These are phyloP conservation scores for Pao palembangensis DNA, from an alignment of 2,113 vertebrate species.

Conservation along the genomic window DNA sequence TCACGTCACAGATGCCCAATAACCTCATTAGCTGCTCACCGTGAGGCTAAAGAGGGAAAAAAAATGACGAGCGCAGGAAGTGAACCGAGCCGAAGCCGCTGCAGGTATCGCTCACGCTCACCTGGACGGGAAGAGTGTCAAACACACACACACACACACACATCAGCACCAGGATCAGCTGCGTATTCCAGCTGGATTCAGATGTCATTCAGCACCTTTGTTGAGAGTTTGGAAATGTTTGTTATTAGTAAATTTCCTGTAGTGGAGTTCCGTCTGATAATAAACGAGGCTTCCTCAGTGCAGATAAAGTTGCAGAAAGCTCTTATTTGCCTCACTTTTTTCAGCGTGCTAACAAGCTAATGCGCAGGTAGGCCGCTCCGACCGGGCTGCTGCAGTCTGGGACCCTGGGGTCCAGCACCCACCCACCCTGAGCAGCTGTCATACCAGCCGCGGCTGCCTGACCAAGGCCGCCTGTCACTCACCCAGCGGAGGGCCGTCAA, in stretches of 20 bases:
- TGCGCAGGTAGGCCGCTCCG: slow-evolving; percentile 22
- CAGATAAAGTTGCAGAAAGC: neutral
- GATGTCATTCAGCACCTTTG: no score
- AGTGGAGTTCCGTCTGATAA: no score
- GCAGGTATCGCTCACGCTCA: no score
- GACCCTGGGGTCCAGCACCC: neutral
- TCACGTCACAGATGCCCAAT: slow-evolving; percentile 79
- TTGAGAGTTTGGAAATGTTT: no score
- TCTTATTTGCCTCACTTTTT: neutral
- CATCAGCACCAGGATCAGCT: no score
- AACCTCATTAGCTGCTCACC: slow-evolving; percentile 74
- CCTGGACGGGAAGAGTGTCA: no score
- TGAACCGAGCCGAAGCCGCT: neutral
- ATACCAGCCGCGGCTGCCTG: slow-evolving; percentile 50
- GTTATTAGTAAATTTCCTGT: no score
- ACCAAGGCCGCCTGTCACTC: slow-evolving; percentile 76
- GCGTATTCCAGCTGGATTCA: no score
- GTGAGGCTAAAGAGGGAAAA: slow-evolving; percentile 33
- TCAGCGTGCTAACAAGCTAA: slow-evolving; percentile 45
- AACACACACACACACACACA: no score
- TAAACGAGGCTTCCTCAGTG: neutral
- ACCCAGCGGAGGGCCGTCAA: slow-evolving; percentile 76
- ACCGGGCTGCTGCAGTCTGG: slow-evolving; percentile 2
- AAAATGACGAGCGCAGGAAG: slow-evolving; percentile 35
- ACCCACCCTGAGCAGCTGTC: slow-evolving; percentile 62